Base-by-base conservation (phyloP, 2,113 vertebrate genomes). In the Tricholaema leucomelas region DNA sequence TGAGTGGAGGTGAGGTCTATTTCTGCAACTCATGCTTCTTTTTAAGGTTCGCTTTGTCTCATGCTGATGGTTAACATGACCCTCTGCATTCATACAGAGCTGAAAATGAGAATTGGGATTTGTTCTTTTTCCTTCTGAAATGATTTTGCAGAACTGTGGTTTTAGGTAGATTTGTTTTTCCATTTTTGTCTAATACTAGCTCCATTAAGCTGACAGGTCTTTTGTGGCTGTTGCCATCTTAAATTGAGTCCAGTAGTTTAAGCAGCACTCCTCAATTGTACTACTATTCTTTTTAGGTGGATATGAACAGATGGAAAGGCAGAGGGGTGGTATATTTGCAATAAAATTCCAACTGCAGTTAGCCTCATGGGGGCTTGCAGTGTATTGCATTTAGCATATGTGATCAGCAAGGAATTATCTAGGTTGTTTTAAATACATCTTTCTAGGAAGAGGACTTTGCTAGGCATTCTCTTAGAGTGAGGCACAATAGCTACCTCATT, bases 281-380 rank as follows among this genome's bases (percentile, higher is more conserved):
- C 81, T 79, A 56, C 71, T 38, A 76, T 93, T 90, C 92, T 95
- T 90, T 92, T 87, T 89, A 72, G 69, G 66, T 76, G 92, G 86
- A 88, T 89, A 60, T 77, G 92, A 97, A 91, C 97, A 97, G 94
- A 96, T 96, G 96, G 96, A 91, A 96, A 92, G 65, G 74, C 81
- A 92, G 88, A 91, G 73, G 61, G 86, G 70, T 90, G 81, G 73
- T 88, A 73, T 93, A 95, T 87, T 91, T 94, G 96, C 95, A 97
- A 96, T 96, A 91, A 96, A 96, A 97, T 90, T 96, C 96, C 96
- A 96, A 88, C 85, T 75, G 75, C 88, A 85, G 88, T 91, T 91
- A 84, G 76, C 63, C 89, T 94, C 91, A 48, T 77, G 82, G 89
- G 93, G 42, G 27, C 72, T 88, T 82, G 66, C 56, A 87, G 46